phyloP scores from a whole-genome alignment of 2,797 vertebrate genomes.

The Sebastes jordani region DNA sequence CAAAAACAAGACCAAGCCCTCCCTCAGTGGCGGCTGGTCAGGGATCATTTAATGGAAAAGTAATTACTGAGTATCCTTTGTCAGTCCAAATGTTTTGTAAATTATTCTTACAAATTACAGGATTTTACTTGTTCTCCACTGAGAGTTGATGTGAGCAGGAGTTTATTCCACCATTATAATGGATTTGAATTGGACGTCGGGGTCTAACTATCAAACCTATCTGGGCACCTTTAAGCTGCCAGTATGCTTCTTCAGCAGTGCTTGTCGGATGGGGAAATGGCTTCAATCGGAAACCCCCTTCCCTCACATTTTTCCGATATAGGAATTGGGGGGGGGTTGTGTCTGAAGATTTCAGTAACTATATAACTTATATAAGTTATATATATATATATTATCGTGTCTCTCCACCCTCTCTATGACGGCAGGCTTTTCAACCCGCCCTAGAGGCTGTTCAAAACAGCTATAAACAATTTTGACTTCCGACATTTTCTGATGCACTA shows the following conservation, averaged over 20 bases:
- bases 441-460: not conserved
- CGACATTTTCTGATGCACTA: not conserved
- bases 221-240: not conserved
- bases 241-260: not conserved
- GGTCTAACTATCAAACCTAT: constrained; percentile 3
- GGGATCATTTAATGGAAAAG: constrained; percentile 13
- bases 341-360: too few species aligned
- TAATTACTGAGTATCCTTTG: constrained; percentile 15
- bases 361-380: not conserved
- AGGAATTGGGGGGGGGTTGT: not conserved
- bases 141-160: not conserved
- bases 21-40: not conserved
- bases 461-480: not conserved
- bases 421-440: not conserved
- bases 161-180: not conserved
- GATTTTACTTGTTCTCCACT: constrained; percentile 4
- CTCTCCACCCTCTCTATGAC: too few species aligned
- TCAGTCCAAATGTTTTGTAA: constrained; percentile 17
- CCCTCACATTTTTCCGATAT: not conserved
- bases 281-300: too few species aligned
- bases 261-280: not conserved
- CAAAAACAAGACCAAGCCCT: not conserved
- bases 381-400: too few species aligned
- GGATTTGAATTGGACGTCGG: not conserved
- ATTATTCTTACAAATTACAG: not conserved